A percentile compares a stretch with the other conserved stretches of the same genome.
Evolutionary conservation across 2,797 vertebrate species (phyloP).

Genomic region (Aplochiton taeniatus): DNA sequence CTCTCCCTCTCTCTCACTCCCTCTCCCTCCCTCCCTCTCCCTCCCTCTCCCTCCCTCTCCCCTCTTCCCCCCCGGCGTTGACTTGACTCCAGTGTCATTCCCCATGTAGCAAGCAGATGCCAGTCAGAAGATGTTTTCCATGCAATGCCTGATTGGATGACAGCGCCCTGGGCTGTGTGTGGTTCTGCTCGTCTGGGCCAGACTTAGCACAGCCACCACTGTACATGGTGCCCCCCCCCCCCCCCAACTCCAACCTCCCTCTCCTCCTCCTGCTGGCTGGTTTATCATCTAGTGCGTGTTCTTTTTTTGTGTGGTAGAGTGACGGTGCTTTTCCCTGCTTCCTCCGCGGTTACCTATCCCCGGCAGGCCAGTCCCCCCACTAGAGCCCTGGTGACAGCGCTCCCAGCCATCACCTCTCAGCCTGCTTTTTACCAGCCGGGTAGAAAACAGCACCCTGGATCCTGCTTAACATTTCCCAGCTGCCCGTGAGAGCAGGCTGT

Average conservation of each 20-base stretch:
- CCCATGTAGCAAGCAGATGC: constrained; percentile 36
- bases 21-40: too few relatives aligned
- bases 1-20: too few relatives aligned
- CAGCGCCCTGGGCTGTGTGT: constrained; percentile 28
- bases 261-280: constrained; percentile 17
- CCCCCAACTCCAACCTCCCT: background rate
- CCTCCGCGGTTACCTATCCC: too few relatives aligned
- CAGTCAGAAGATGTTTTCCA: constrained; percentile 49
- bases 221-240: background rate
- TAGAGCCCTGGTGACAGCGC: background rate
- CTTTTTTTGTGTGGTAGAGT: too few relatives aligned
- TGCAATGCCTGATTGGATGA: constrained; percentile 44
- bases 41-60: too few relatives aligned
- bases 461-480: background rate
- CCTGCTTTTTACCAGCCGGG: background rate
- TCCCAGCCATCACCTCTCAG: background rate
- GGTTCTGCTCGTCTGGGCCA: constrained; percentile 32
- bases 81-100: constrained; percentile 7
- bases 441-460: background rate
- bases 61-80: background rate
- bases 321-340: constrained; percentile 30
- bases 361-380: too few relatives aligned
- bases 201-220: constrained; percentile 41
- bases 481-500: background rate
- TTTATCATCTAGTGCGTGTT: constrained; percentile 28